Evolutionary conservation across 2,888 invertebrate species (phyloP).

Genomic region (Polydrusus pterygomalis): DNA sequence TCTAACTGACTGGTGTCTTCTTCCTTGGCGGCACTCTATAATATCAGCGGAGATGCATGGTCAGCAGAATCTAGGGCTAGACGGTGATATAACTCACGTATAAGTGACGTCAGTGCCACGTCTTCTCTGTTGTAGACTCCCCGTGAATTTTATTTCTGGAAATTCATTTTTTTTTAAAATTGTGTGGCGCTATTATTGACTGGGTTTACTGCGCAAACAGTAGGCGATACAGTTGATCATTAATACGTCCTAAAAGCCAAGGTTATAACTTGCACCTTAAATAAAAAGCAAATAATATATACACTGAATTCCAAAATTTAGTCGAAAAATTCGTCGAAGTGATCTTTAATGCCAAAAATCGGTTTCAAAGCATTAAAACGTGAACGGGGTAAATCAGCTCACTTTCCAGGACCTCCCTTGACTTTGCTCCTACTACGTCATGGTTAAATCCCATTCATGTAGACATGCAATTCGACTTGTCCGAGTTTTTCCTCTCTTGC

Average conservation of each 20-base stretch:
- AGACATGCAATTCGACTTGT: not conserved
- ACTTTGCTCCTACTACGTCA: conserved; percentile 12
- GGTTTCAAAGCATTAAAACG: not conserved
- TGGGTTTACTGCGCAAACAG: conserved; percentile 10
- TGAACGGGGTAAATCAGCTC: not conserved
- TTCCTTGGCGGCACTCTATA: too few relatives aligned
- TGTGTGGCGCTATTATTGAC: conserved; percentile 22
- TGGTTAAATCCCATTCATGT: not conserved
- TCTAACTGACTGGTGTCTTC: too few relatives aligned
- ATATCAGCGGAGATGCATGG: too few relatives aligned
- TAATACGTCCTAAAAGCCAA: too few relatives aligned
- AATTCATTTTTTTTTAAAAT: not conserved
- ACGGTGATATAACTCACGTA: too few relatives aligned
- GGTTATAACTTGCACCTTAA: not conserved
- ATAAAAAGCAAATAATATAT: not conserved
- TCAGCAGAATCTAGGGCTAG: too few relatives aligned
- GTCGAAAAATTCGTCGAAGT: not conserved
- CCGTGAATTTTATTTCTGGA: not conserved
- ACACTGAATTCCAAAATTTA: not conserved
- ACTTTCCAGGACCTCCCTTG: not conserved
- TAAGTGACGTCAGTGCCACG: not conserved
- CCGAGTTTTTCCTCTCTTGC: not conserved
- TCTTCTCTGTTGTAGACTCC: not conserved
- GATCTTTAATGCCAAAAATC: not conserved
- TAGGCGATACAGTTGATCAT: too few relatives aligned